Conservation (phyloP, 1,140 invertebrate species). For the Zaprionus davidi region DNA sequence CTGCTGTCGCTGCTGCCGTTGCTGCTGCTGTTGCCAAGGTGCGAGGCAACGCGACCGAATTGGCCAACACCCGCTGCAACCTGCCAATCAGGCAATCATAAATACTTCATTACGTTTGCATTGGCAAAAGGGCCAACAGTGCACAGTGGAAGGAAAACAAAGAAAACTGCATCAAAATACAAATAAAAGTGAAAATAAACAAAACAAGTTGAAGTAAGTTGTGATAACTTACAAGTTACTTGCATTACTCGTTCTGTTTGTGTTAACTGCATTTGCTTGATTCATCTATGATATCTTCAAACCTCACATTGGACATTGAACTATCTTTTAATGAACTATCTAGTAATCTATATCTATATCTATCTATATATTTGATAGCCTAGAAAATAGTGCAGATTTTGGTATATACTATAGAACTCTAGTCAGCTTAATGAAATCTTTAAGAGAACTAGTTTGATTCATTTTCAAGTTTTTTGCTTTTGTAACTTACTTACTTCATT, state of each 20-base stretch:
- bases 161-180: background rate
- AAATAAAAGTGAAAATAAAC: background rate
- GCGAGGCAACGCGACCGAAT: slow-evolving; percentile 20
- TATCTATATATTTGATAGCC: background rate
- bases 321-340: background rate
- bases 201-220: background rate
- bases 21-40: slow-evolving; percentile 21
- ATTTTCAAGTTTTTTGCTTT: background rate
- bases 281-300: too few species aligned
- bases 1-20: slow-evolving; percentile 9
- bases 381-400: background rate
- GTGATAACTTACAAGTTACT: background rate
- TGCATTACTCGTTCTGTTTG: too few species aligned
- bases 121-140: slow-evolving; percentile 10
- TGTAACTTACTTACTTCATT: background rate
- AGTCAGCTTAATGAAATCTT: background rate
- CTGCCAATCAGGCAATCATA: slow-evolving; percentile 67
- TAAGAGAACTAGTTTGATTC: background rate
- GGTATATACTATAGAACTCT: background rate
- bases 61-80: slow-evolving; percentile 56
- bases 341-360: too few species aligned
- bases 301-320: background rate
- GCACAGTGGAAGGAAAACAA: slow-evolving; percentile 9
- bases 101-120: slow-evolving; percentile 73
- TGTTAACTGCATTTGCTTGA: too few species aligned